Evolutionary conservation across 2,113 vertebrate species (phyloP).

Genomic region (Isichthys henryi): DNA sequence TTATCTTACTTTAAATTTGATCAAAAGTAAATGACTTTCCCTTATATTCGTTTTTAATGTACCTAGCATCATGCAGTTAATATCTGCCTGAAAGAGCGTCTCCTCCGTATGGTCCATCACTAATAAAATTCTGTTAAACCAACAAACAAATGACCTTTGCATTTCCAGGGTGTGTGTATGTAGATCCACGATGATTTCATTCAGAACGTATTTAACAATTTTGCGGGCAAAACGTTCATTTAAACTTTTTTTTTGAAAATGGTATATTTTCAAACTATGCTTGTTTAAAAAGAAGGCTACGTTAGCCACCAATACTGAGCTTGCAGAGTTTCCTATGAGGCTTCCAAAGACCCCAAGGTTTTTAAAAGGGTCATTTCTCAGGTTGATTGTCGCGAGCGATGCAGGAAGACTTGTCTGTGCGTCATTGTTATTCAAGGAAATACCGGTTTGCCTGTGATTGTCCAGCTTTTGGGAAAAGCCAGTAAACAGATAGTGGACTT

Average conservation of each 20-base stretch:
- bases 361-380: conserved; percentile 8
- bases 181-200: background rate
- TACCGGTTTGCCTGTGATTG: conserved; percentile 20
- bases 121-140: background rate
- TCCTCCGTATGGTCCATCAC: background rate
- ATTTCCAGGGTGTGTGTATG: background rate
- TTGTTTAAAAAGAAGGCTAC: background rate
- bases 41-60: background rate
- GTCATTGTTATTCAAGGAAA: conserved; percentile 27
- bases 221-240: background rate
- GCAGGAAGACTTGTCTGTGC: conserved; percentile 24
- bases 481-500: conserved; percentile 1
- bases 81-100: background rate
- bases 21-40: background rate
- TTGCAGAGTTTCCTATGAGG: background rate
- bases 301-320: background rate
- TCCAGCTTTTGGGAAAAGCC: conserved; percentile 21
- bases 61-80: background rate
- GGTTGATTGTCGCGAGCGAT: conserved; percentile 28
- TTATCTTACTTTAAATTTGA: background rate
- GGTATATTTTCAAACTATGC: background rate
- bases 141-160: background rate
- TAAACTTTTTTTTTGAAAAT: background rate
- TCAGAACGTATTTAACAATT: background rate
- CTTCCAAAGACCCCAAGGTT: conserved; percentile 15